Conservation (phyloP, 2,888 invertebrate species). For the Agrilus cyanescens region DNA sequence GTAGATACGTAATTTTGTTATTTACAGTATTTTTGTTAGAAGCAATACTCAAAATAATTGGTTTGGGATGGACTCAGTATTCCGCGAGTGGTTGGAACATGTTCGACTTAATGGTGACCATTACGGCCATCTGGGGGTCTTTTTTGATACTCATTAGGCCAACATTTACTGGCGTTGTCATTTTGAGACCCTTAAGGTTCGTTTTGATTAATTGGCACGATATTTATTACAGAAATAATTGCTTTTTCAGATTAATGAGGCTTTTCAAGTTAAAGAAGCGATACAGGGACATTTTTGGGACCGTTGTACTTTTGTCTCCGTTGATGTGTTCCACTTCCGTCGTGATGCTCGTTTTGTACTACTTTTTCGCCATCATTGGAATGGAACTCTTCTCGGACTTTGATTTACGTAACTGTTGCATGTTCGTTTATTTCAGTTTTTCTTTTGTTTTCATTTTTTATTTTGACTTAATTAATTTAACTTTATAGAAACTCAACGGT, state of each 20-base stretch:
- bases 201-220: slow-evolving; percentile 18
- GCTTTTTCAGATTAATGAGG: slow-evolving; percentile 41
- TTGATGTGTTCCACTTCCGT: slow-evolving; percentile 73
- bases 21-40: slow-evolving; percentile 66
- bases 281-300: slow-evolving; percentile 73
- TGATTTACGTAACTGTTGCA: slow-evolving; percentile 70
- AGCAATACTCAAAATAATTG: slow-evolving; percentile 59
- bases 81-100: slow-evolving; percentile 78
- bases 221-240: neutral
- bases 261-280: slow-evolving; percentile 70
- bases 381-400: slow-evolving; percentile 75
- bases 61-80: slow-evolving; percentile 58
- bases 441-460: neutral
- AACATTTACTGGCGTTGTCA: slow-evolving; percentile 57
- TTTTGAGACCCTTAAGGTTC: slow-evolving; percentile 56
- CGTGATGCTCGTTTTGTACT: slow-evolving; percentile 74
- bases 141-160: slow-evolving; percentile 54
- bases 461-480: slow-evolving; percentile 2
- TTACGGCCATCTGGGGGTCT: slow-evolving; percentile 55
- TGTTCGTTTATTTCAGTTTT: slow-evolving; percentile 36
- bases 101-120: slow-evolving; percentile 60
- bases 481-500: slow-evolving; percentile 65
- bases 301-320: slow-evolving; percentile 68
- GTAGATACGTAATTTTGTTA: neutral
- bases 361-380: slow-evolving; percentile 80